phyloP scores from a whole-genome alignment of 1,140 invertebrate species.

The Leptinotarsa texana region DNA sequence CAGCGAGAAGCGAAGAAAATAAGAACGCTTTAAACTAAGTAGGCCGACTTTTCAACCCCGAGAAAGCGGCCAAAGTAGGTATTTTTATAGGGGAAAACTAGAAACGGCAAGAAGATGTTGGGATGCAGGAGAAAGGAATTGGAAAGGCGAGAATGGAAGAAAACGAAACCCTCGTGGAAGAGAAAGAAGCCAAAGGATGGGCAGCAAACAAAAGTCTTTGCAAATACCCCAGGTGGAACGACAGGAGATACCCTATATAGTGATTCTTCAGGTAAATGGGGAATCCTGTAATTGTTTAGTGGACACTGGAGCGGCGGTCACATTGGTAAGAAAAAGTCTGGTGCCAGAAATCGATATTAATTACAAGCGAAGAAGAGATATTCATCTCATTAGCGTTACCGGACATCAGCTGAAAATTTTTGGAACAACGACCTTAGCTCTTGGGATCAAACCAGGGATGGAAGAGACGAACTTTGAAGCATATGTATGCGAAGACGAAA shows the following conservation, averaged over 20 bases:
- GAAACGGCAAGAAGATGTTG: too few relatives aligned
- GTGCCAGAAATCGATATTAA: not conserved
- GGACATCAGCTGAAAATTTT: not conserved
- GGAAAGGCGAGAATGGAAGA: too few relatives aligned
- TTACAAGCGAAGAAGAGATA: not conserved
- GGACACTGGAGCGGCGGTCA: not conserved
- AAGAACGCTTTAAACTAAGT: not conserved
- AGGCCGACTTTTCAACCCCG: not conserved
- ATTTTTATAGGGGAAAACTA: too few relatives aligned
- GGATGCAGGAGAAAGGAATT: too few relatives aligned
- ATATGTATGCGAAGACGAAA: slow-evolving; percentile 1
- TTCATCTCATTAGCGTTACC: not conserved
- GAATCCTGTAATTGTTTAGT: not conserved
- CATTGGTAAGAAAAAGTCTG: not conserved
- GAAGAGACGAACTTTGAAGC: not conserved
- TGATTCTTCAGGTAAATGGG: not conserved
- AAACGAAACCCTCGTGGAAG: too few relatives aligned
- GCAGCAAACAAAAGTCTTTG: too few relatives aligned
- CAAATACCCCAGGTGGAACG: slow-evolving; percentile 1
- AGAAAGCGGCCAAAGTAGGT: too few relatives aligned
- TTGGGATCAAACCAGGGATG: not conserved
- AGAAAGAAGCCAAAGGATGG: too few relatives aligned
- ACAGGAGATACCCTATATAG: not conserved
- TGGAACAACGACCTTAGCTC: not conserved
- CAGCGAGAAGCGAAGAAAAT: not conserved